Percentiles rank a stretch among this genome's conserved stretches.
phyloP scores from a whole-genome alignment of 2,113 vertebrate species.

The Leucoraja erinaceus region DNA sequence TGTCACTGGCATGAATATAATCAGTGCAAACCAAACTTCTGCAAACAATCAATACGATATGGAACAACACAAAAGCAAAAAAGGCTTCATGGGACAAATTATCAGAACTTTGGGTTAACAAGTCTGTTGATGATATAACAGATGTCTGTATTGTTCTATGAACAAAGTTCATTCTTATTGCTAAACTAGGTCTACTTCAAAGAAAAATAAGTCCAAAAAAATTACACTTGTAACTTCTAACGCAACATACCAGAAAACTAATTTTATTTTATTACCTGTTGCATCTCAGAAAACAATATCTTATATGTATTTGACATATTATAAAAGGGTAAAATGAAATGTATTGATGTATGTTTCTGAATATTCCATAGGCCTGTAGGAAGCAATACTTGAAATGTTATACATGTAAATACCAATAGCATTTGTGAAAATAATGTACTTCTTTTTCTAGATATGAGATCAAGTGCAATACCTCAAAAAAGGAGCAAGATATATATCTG shows the following conservation, averaged over 20 bases:
- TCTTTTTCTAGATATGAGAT: conserved; percentile 32
- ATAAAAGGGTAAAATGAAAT: neutral
- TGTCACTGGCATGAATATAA: neutral
- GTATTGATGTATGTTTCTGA: neutral
- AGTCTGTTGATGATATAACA: neutral
- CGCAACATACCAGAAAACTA: too few species aligned
- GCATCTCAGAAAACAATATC: neutral
- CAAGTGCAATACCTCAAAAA: conserved; percentile 20
- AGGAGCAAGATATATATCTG: conserved; percentile 16
- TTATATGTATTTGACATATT: neutral
- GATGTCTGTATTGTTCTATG: neutral
- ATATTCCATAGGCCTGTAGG: neutral
- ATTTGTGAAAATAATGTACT: neutral
- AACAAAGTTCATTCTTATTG: neutral
- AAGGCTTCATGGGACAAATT: neutral
- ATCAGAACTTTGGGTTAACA: neutral
- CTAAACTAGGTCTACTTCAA: neutral
- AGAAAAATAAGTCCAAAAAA: neutral
- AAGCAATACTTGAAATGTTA: neutral
- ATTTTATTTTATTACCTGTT: neutral
- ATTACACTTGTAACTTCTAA: neutral
- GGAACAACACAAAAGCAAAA: neutral
- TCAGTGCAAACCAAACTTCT: neutral
- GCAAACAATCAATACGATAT: too few species aligned
- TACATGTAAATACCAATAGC: neutral